Evolutionary conservation across 2,888 invertebrate genomes (phyloP), one percentile per base, ranked within the genome.

Genomic region (Pammene fasciana): DNA sequence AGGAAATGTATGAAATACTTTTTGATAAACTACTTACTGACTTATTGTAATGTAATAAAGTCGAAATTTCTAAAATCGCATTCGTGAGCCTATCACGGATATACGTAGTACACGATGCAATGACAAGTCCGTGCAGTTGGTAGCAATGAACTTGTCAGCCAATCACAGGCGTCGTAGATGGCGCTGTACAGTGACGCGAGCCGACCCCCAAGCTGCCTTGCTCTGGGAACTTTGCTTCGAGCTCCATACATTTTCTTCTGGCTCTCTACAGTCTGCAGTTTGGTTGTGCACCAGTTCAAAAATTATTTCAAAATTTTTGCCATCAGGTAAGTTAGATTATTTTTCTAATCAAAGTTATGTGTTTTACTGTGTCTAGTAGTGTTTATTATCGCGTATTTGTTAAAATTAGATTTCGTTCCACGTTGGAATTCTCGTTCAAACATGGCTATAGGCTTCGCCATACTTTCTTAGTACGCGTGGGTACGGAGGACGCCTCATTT

Each of bases 201-300:
- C 78, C 88, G 86, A 86, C 87, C 89, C 89, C 89, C 91, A 91
- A 91, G 92, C 92, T 84, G 86, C 88, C 91, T 90, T 86, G 88
- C 84, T 83, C 87, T 87, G 87, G 89, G 91, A 92, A 91, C 89
- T 86, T 92, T 89, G 87, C 90, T 90, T 90, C 87, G 90, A 90
- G 91, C 92, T 86, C 89, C 93, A 92, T 93, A 93, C 93, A 93
- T 92, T 93, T 91, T 90, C 92, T 92, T 93, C 91, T 90, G 90
- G 90, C 87, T 91, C 92, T 89, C 90, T 92, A 91, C 91, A 72
- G 90, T 90, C 88, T 92, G 88, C 90, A 90, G 92, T 92, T 92
- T 92, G 91, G 92, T 92, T 90, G 92, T 91, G 89, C 85, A 89
- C 90, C 86, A 90, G 91, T 91, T 91, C 88, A 90, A 92, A 92